Evolutionary conservation across 53 echinoderm and acorn worm genomes (phyloP).

Genomic region (Echinarachnius parma): DNA sequence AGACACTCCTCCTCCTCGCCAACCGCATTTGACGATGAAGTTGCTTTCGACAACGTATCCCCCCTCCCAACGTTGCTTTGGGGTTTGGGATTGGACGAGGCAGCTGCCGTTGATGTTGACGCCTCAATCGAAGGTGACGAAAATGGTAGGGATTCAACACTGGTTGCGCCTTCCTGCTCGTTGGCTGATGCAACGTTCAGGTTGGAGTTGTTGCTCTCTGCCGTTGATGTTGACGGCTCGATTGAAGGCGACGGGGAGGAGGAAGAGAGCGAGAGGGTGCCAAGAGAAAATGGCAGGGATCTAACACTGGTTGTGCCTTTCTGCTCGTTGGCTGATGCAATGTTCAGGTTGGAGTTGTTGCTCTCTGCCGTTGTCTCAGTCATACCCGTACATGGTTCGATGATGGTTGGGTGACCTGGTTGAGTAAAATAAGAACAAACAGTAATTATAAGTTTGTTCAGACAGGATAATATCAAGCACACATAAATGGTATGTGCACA

Average conservation of each 20-base stretch:
- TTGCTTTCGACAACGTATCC: background rate
- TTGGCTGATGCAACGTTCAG: constrained; percentile 17
- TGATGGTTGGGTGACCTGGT: constrained; percentile 29
- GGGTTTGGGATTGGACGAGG: constrained; percentile 29
- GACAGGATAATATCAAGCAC: too few relatives aligned
- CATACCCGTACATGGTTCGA: constrained; percentile 40
- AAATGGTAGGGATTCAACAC: constrained; percentile 11
- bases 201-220: constrained; percentile 32
- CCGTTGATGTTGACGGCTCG: too few relatives aligned
- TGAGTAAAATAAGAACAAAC: too few relatives aligned
- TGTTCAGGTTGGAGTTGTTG: constrained; percentile 26
- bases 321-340: constrained; percentile 11
- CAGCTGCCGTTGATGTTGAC: constrained; percentile 10
- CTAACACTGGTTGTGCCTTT: constrained; percentile 2
- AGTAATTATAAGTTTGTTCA: too few relatives aligned
- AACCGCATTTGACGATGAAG: background rate
- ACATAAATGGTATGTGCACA: too few relatives aligned
- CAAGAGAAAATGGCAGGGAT: constrained; percentile 1
- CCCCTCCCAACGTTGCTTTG: constrained; percentile 6
- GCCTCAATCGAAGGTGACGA: background rate
- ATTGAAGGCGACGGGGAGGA: constrained; percentile 9
- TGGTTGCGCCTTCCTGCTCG: constrained; percentile 3
- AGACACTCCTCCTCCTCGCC: constrained; percentile 69
- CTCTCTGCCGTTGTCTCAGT: constrained; percentile 40
- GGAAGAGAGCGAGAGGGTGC: background rate